phyloP scores from a whole-genome alignment of 2,888 invertebrate genomes.

The Boloria selene region DNA sequence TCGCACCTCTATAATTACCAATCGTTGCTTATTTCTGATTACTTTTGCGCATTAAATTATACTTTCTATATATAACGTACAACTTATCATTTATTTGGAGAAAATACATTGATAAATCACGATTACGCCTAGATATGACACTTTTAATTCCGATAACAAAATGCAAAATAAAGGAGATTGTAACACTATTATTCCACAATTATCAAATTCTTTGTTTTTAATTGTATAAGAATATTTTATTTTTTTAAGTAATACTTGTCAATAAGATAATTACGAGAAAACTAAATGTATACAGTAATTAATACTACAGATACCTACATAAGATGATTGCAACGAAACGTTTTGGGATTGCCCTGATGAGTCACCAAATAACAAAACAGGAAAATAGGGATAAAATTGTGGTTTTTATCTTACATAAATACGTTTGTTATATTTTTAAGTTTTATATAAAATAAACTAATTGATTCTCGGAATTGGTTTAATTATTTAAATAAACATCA shows the following conservation, averaged over 20 bases:
- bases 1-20: no score
- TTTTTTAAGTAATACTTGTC: no score
- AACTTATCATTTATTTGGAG: slow-evolving; percentile 13
- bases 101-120: slow-evolving; percentile 26
- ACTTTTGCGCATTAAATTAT: background rate
- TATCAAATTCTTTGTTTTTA: no score
- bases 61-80: background rate
- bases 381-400: slow-evolving; percentile 26
- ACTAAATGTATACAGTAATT: background rate
- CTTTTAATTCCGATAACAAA: slow-evolving; percentile 26
- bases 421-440: background rate
- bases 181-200: no score
- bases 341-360: slow-evolving; percentile 40
- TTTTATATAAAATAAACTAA: no score
- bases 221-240: no score
- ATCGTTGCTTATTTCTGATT: no score
- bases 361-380: slow-evolving; percentile 37
- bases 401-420: background rate
- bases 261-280: no score
- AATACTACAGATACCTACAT: background rate
- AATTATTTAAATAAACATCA: no score
- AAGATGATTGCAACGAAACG: slow-evolving; percentile 27
- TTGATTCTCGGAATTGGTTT: no score
- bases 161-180: no score
- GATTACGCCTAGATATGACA: slow-evolving; percentile 28